phyloP scores from a whole-genome alignment of 2,797 vertebrate genomes.

The Balearica regulorum region DNA sequence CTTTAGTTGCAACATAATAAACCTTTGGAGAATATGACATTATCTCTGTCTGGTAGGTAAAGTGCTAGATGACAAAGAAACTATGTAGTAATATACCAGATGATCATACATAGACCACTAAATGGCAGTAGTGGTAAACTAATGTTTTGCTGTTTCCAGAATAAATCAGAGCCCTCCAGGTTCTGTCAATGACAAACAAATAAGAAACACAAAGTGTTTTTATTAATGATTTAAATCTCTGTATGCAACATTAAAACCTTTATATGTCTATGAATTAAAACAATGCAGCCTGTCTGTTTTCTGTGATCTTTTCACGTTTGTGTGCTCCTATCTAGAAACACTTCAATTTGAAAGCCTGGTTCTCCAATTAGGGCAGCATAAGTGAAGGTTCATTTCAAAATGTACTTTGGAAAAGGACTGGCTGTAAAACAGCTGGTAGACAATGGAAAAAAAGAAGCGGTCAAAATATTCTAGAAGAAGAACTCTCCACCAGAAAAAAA shows the following conservation, averaged over 20 bases:
- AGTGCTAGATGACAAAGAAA: not conserved
- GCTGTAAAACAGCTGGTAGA: not conserved
- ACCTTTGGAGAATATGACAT: not conserved
- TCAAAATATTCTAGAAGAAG: not conserved
- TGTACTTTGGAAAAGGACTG: not conserved
- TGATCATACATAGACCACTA: not conserved
- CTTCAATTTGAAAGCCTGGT: not conserved
- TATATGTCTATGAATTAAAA: not conserved
- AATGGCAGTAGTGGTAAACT: not conserved
- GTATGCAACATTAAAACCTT: not conserved
- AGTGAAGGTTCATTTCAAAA: not conserved
- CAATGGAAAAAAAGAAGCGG: not conserved
- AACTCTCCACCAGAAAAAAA: not conserved
- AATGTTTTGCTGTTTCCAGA: not conserved
- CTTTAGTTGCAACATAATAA: not conserved
- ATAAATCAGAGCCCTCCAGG: not conserved
- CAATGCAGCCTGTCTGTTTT: accelerated
- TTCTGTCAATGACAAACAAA: not conserved
- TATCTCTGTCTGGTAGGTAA: not conserved
- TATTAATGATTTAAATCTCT: not conserved
- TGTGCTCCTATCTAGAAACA: not conserved
- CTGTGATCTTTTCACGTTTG: not conserved
- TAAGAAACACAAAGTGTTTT: not conserved
- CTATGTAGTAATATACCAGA: not conserved
- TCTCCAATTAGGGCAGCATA: not conserved